Percentiles rank a stretch among this genome's conserved stretches.
These are phyloP conservation scores for Heteropelma amictum DNA, from an alignment of 2,888 invertebrate species.

Conservation along the genomic window DNA sequence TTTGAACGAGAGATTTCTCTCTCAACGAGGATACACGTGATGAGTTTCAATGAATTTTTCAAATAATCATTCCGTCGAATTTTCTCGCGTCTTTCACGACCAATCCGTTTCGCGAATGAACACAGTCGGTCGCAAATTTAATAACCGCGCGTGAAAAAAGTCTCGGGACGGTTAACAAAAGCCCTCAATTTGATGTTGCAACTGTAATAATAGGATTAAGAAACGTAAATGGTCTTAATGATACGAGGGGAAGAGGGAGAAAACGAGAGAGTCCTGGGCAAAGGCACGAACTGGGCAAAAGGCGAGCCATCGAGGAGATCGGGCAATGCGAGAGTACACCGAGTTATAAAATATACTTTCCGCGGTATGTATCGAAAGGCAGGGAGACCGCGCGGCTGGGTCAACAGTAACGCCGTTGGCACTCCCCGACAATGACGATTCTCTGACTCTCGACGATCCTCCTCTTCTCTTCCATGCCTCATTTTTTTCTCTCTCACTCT, in stretches of 20 bases:
- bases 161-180: too few species aligned
- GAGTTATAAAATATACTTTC: slow-evolving; percentile 16
- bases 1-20: too few species aligned
- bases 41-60: too few species aligned
- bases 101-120: too few species aligned
- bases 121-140: too few species aligned
- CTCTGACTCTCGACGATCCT: slow-evolving; percentile 56
- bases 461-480: slow-evolving; percentile 32
- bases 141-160: too few species aligned
- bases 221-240: too few species aligned
- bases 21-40: too few species aligned
- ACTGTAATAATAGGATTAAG: neutral
- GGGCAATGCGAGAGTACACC: slow-evolving; percentile 22
- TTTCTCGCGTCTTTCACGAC: too few species aligned
- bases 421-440: slow-evolving; percentile 72
- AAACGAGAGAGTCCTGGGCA: neutral
- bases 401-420: slow-evolving; percentile 77
- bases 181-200: too few species aligned
- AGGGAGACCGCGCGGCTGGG: slow-evolving; percentile 68
- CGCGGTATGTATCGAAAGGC: slow-evolving; percentile 12
- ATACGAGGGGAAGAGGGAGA: neutral
- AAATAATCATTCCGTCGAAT: too few species aligned
- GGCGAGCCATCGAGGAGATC: slow-evolving; percentile 21
- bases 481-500: slow-evolving; percentile 29
- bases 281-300: slow-evolving; percentile 22